Evolutionary conservation across 2,113 vertebrate species (phyloP), one percentile per base, ranked within the genome.

Genomic region (Ascaphus truei): DNA sequence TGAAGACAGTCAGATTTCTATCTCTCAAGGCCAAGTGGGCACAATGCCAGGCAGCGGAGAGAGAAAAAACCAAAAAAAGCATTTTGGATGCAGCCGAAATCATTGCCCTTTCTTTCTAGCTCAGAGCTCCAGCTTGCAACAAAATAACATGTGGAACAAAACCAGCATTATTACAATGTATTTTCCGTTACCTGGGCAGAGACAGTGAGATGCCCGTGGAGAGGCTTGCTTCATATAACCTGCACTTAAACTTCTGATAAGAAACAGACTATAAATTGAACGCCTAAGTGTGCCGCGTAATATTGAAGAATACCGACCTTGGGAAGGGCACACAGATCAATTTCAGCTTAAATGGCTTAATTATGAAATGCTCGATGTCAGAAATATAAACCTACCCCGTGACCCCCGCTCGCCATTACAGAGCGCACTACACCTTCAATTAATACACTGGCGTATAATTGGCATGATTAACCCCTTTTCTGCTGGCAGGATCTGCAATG

Each of bases 281-380:
- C 71, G 55, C 76, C 78, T 81, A 82, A 84, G 47, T 85, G 47
- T 74, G 67, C 77, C 78, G 74, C 65, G 72, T 77, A 81, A 71
- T 68, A 61, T 23, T 76, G 48, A 62, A 75, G 66, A 81, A 81
- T 83, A 45, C 71, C 69, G 82, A 82, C 80, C 81, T 83, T 84
- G 79, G 82, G 77, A 77, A 77, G 80, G 75, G 67, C 62, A 71
- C 58, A 71, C 63, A 83, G 81, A 82, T 81, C 73, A 82, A 83
- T 82, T 82, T 74, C 62, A 76, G 75, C 51, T 81, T 79, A 80
- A 75, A 77, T 22, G 34, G 23, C 48, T 29, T 29, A 23, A 65
- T 53, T 12, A 18, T 30, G n/a, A 16, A 26, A 37, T 25, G 12
- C 9, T 34, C 15, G 47, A 36, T 37, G 43, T 16, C 25, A 39